Conservation (phyloP, 2,113 vertebrate species). For the Campylorhamphus procurvoides region DNA sequence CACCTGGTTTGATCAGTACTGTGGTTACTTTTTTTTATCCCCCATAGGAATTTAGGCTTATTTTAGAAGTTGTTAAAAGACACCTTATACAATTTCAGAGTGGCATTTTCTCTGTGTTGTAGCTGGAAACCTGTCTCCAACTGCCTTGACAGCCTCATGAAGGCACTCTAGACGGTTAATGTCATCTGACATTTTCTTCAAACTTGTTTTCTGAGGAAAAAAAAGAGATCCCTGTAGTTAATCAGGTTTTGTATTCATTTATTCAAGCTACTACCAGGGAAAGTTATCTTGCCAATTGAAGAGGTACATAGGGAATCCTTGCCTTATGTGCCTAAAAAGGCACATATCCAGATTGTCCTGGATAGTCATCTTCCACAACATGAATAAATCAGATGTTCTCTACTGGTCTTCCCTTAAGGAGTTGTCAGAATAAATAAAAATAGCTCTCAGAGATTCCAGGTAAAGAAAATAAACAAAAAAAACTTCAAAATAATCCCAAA, state of each 20-base stretch:
- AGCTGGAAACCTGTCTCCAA: background rate
- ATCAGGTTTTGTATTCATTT: constrained; percentile 13
- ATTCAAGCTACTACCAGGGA: constrained; percentile 4
- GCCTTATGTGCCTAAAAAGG: background rate
- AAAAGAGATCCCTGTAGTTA: background rate
- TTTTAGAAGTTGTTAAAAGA: background rate
- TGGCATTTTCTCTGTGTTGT: background rate
- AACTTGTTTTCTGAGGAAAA: background rate
- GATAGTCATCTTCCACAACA: background rate
- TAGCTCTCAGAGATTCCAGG: background rate
- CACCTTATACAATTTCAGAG: background rate
- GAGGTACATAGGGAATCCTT: background rate
- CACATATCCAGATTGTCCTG: background rate
- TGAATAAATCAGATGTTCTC: constrained; percentile 4
- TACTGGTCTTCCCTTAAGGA: background rate
- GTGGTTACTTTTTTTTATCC: background rate
- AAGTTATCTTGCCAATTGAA: background rate
- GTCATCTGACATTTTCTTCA: constrained; percentile 34
- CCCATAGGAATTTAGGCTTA: background rate
- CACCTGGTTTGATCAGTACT: background rate
- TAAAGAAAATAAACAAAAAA: background rate
- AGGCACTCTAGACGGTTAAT: background rate
- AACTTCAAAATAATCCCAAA: background rate
- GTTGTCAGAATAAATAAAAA: constrained; percentile 24
- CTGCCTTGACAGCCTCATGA: background rate